Base-by-base conservation (phyloP, 2,888 invertebrate genomes). In the Eremobia ochroleuca region DNA sequence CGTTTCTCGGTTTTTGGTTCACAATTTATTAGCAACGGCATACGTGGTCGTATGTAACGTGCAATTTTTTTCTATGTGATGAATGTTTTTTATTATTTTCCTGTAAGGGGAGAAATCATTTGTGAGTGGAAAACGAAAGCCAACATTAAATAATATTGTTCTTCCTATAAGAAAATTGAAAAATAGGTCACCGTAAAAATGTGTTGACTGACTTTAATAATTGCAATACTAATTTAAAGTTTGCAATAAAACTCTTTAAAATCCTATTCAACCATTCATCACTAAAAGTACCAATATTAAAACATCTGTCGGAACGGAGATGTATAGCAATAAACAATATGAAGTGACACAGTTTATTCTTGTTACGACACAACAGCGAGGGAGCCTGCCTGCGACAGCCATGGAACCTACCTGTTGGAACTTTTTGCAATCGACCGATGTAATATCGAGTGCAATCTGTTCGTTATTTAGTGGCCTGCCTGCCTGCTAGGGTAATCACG, bases 341-440 rank as follows among this genome's bases (percentile, higher is more conserved):
- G 43, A 68, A 68, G 58, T 84, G 84, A 76, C 79, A 78, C 83
- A 76, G 80, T 88, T 81, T 87, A 58, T 76, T 75, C 49, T 46
- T 72, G 77, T 78, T 73, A 68, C 77, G 77, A 40, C 74, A 65
- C 2, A 61, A 28, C 73, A 28, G 28, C 69, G 71, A 73, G 79
- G 62, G 66, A 61, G 65, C 21, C 11, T 9, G 73, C 25, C 77
- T 67, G 81, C 82, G 81, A 84, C 83, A 82, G 86, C 76, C 13
- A 72, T 77, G 76, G 69, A 79, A 75, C 68, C 76, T 79, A 68
- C 79, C 77, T 83, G 81, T 70, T 85, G 85, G 73, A 62, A 77
- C 71, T 76, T 84, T 81, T 88, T 86, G 76, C 74, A 61, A 78
- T 76, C 73, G 68, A 58, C 71, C 72, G 49, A 75, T 77, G 76